Evolutionary conservation across 2,797 vertebrate genomes (phyloP).

Genomic region (Trematomus bernacchii): DNA sequence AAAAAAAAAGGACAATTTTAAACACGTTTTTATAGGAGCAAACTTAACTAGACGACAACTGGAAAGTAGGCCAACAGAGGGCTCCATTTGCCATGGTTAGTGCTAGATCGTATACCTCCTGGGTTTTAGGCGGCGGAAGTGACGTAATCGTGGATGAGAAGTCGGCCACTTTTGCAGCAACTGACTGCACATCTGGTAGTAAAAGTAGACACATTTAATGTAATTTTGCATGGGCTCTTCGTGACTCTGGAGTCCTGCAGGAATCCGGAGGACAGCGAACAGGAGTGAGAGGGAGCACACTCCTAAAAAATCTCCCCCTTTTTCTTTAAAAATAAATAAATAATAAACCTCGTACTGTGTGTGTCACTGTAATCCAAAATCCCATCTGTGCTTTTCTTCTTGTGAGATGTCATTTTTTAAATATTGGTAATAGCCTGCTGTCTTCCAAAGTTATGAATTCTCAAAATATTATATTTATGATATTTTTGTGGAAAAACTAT

Average conservation of each 20-base stretch:
- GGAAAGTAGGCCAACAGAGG: conserved; percentile 45
- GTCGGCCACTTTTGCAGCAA: no score
- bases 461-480: no score
- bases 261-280: conserved; percentile 74
- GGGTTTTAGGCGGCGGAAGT: no score
- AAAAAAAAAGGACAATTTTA: conserved; percentile 2
- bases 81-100: conserved; percentile 6
- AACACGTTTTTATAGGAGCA: background rate
- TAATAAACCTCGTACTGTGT: conserved; percentile 43
- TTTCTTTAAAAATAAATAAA: no score
- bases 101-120: no score
- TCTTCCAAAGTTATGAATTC: no score
- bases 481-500: no score
- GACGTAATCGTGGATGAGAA: no score
- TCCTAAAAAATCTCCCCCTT: conserved; percentile 39
- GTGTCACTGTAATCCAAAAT: conserved; percentile 77
- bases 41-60: background rate
- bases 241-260: conserved; percentile 80
- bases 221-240: conserved; percentile 87
- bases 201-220: no score
- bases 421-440: no score
- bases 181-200: no score
- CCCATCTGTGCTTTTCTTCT: conserved; percentile 44
- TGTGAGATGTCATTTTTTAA: no score
- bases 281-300: conserved; percentile 61